Percentiles rank a stretch among this genome's conserved stretches.
These are phyloP conservation scores for Seriola aureovittata DNA, from an alignment of 2,113 vertebrate species.

Conservation along the genomic window DNA sequence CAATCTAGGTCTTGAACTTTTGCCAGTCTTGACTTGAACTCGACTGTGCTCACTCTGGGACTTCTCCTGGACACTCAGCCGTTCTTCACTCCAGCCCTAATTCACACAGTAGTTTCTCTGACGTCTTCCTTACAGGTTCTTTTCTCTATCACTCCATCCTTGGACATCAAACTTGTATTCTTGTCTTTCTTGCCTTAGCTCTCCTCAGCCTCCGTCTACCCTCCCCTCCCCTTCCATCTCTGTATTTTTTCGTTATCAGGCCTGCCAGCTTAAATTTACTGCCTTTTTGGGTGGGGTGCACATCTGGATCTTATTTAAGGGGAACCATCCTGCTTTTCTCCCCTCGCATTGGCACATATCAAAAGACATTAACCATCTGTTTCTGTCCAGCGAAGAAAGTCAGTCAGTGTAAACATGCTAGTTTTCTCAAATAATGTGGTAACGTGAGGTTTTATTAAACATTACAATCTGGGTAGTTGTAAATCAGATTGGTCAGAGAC, in stretches of 20 bases:
- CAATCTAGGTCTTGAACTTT: background rate
- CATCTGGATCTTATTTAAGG: conserved; percentile 87
- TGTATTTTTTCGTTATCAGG: conserved; percentile 82
- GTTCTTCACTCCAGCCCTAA: background rate
- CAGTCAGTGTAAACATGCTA: conserved; percentile 40
- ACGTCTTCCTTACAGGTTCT: background rate
- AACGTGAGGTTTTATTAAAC: conserved; percentile 1
- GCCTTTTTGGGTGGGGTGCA: conserved; percentile 84
- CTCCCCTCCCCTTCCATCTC: conserved; percentile 45
- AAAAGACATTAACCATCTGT: conserved; percentile 77
- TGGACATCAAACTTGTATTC: conserved; percentile 50
- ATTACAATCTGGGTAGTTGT: background rate
- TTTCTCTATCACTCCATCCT: conserved; percentile 21
- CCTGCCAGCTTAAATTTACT: conserved; percentile 84
- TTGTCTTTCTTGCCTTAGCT: conserved; percentile 30
- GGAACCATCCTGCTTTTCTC: conserved; percentile 74
- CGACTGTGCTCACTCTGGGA: background rate
- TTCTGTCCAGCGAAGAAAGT: conserved; percentile 36
- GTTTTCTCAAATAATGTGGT: conserved; percentile 22
- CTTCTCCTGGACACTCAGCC: conserved; percentile 9
- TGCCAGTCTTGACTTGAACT: conserved; percentile 4
- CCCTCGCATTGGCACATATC: conserved; percentile 65
- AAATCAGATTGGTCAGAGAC: conserved; percentile 9
- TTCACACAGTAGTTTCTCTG: background rate
- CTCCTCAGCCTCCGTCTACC: conserved; percentile 41